Base-by-base conservation (phyloP, 2,113 vertebrate species). In the Pavo muticus region DNA sequence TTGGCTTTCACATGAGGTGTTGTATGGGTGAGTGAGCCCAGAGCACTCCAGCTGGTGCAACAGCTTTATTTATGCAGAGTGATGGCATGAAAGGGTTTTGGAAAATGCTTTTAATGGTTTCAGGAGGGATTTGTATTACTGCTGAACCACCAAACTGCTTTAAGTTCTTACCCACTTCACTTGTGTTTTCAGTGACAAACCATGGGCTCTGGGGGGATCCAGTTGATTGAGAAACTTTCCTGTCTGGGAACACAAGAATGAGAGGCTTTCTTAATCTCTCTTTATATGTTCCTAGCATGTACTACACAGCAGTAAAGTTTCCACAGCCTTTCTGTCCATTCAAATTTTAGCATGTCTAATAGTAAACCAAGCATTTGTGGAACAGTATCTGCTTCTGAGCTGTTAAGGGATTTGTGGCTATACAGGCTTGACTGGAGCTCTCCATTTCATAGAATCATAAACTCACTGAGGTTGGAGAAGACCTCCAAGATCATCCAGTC, bases 51-150 rank as follows among this genome's bases (percentile, higher is more conserved):
- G 94, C 94, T 97, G 96, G 93, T 92, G 87, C 87, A 97, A 85
- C 90, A 97, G 93, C 93, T 95, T 97, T 97, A 95, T 96, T 97
- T 97, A 95, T 96, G 88, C 68, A 83, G 72, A 92, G 77, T 71
- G 84, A 86, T 89, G 92, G 90, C 84, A 83, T 94, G 88, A 97
- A 96, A 93, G 72, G 65, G 61, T 87, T 94, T 94, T 82, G 52
- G 54, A 88, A 91, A 96, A 72, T 76, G 76, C 78, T 88, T 90
- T 91, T 96, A 97, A 94, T 96, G 90, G 84, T 75, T 87, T 95
- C 71, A 79, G 77, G 60, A 91, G 68, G 48, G 65, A 88, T 93
- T 84, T 64, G 39, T 92, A 63, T 59, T 64, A 68, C 81, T 80
- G 1, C 42, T 84, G 84, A 95, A 63, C 35, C 71, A 86, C 82